phyloP scores from a whole-genome alignment of 1,140 invertebrate genomes.

The Nylanderia fulva region DNA sequence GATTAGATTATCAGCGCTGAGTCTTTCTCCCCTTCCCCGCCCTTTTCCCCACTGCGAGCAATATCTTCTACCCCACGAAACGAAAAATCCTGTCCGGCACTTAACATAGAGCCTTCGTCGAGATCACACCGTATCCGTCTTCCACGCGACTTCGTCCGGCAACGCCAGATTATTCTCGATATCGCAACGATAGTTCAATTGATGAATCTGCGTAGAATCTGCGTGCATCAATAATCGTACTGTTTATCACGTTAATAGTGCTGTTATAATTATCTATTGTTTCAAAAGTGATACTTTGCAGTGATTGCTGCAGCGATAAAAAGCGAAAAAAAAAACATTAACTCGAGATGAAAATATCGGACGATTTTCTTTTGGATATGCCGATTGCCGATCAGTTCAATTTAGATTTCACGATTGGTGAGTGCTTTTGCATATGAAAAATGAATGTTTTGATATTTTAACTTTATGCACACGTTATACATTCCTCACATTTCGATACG shows the following conservation, averaged over 20 bases:
- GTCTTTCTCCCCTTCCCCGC: conserved; percentile 30
- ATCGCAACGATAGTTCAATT: not conserved
- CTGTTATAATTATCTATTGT: not conserved
- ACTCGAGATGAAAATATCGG: conserved; percentile 16
- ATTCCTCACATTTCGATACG: too few species aligned
- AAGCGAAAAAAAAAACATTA: not conserved
- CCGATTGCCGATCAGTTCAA: not conserved
- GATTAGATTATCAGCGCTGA: conserved; percentile 75
- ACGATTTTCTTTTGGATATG: not conserved
- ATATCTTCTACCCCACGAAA: conserved; percentile 60
- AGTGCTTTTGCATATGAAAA: not conserved
- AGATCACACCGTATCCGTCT: conserved; percentile 47
- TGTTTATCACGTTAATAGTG: not conserved
- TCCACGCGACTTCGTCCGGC: not conserved
- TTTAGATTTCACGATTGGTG: not conserved
- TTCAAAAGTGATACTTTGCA: not conserved
- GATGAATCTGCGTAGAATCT: not conserved
- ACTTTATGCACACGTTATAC: too few species aligned
- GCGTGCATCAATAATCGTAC: not conserved
- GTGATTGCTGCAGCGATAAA: not conserved
- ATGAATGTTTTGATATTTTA: not conserved
- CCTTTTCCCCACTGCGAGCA: conserved; percentile 17
- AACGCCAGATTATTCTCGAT: not conserved
- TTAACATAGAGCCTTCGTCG: conserved; percentile 67
- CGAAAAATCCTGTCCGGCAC: conserved; percentile 68